Evolutionary conservation across 2,888 invertebrate species (phyloP).

Genomic region (Dolichomitus sp.): DNA sequence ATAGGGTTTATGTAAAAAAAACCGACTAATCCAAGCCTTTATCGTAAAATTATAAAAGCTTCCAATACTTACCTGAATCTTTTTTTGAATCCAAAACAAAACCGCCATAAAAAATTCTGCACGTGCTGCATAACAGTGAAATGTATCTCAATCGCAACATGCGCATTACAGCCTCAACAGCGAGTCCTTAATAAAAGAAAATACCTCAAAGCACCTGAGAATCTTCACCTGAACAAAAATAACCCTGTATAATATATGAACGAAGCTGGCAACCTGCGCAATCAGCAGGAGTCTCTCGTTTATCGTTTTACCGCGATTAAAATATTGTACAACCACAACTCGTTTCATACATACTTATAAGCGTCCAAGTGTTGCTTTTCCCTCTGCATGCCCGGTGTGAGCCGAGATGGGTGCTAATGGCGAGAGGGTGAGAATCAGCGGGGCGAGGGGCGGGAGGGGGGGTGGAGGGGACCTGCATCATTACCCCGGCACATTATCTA

Average conservation of each 20-base stretch:
- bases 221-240: not conserved
- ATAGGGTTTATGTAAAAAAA: too few relatives aligned
- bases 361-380: not conserved
- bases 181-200: not conserved
- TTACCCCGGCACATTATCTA: conserved; percentile 63
- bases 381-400: conserved; percentile 23
- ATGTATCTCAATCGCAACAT: not conserved
- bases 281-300: conserved; percentile 28
- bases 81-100: not conserved
- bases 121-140: not conserved
- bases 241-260: not conserved
- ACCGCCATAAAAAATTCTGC: not conserved
- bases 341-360: conserved; percentile 28
- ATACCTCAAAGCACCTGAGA: not conserved
- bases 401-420: conserved; percentile 63
- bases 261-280: conserved; percentile 23
- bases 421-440: conserved; percentile 55
- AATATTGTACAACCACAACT: conserved; percentile 23
- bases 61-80: too few relatives aligned
- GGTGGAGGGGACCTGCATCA: conserved; percentile 39
- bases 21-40: too few relatives aligned
- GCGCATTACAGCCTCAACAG: not conserved
- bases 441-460: conserved; percentile 3
- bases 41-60: too few relatives aligned
- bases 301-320: conserved; percentile 43